Evolutionary conservation across 2,888 invertebrate genomes (phyloP).

Genomic region (Orthosia cruda): DNA sequence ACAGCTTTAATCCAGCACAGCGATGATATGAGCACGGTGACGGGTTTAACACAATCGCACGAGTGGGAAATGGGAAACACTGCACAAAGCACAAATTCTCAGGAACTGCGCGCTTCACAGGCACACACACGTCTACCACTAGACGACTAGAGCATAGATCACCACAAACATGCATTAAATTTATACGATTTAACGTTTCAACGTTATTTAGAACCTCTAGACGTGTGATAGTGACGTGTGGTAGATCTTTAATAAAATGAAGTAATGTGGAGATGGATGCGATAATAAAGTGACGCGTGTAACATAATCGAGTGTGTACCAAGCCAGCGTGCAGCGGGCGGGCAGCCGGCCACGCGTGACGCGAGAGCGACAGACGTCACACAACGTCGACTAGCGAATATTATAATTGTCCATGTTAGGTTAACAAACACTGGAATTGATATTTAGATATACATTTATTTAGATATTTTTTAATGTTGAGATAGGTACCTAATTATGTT

Average conservation of each 20-base stretch:
- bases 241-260: slow-evolving; percentile 33
- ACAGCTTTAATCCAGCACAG: slow-evolving; percentile 1
- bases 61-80: slow-evolving; percentile 10
- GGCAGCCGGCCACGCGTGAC: slow-evolving; percentile 4
- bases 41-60: slow-evolving; percentile 24
- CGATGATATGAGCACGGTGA: slow-evolving; percentile 27
- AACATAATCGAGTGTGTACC: slow-evolving; percentile 51
- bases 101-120: background rate
- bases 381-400: slow-evolving; percentile 65
- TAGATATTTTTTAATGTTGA: slow-evolving; percentile 64
- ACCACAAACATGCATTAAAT: background rate
- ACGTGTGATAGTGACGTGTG: slow-evolving; percentile 42
- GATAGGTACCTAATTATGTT: slow-evolving; percentile 61
- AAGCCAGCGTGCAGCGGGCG: slow-evolving; percentile 14
- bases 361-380: slow-evolving; percentile 11
- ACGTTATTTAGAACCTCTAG: slow-evolving; percentile 31
- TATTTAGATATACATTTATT: slow-evolving; percentile 73
- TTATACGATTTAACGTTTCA: slow-evolving; percentile 3
- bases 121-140: background rate
- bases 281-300: slow-evolving; percentile 68
- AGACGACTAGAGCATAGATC: background rate
- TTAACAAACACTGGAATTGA: slow-evolving; percentile 77
- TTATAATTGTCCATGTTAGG: slow-evolving; percentile 77
- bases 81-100: slow-evolving; percentile 26
- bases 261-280: slow-evolving; percentile 72